Evolutionary conservation across 2,113 vertebrate species (phyloP).

Genomic region (Myxocyprinus asiaticus): DNA sequence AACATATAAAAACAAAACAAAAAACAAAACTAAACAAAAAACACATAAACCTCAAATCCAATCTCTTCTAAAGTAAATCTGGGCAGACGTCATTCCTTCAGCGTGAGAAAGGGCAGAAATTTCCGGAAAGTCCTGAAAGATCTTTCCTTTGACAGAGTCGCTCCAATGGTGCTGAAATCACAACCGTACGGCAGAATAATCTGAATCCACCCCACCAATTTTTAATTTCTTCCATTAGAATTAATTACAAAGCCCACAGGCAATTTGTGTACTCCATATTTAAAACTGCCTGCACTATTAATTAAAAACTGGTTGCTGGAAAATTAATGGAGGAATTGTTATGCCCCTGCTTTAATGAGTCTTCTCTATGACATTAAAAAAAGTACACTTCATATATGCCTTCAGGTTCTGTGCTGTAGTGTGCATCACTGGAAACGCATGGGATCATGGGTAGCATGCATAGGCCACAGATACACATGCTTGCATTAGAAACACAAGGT

Average conservation of each 20-base stretch:
- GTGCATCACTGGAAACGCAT: slow-evolving; percentile 22
- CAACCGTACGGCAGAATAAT: slow-evolving; percentile 72
- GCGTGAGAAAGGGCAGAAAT: slow-evolving; percentile 9
- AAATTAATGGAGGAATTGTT: slow-evolving; percentile 84
- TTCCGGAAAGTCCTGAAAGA: slow-evolving; percentile 49
- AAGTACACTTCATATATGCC: slow-evolving; percentile 77
- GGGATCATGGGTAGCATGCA: slow-evolving; percentile 25
- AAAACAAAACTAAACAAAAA: background rate
- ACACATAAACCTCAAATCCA: background rate
- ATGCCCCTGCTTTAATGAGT: slow-evolving; percentile 79
- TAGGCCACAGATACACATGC: slow-evolving; percentile 58
- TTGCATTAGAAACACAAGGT: background rate
- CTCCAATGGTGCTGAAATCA: slow-evolving; percentile 77
- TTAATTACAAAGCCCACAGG: slow-evolving; percentile 83
- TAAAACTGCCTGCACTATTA: slow-evolving; percentile 85
- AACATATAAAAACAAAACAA: too few species aligned
- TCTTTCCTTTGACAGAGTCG: slow-evolving; percentile 77
- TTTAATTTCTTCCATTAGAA: slow-evolving; percentile 84
- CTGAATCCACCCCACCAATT: slow-evolving; percentile 80
- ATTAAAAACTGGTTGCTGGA: slow-evolving; percentile 87
- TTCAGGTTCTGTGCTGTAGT: slow-evolving; percentile 63
- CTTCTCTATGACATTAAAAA: slow-evolving; percentile 77
- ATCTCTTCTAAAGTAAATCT: background rate
- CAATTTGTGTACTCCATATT: slow-evolving; percentile 81
- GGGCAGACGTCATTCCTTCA: background rate